These are phyloP conservation scores for Polypedilum vanderplanki DNA, from an alignment of 1,140 invertebrate species.

Conservation along the genomic window DNA sequence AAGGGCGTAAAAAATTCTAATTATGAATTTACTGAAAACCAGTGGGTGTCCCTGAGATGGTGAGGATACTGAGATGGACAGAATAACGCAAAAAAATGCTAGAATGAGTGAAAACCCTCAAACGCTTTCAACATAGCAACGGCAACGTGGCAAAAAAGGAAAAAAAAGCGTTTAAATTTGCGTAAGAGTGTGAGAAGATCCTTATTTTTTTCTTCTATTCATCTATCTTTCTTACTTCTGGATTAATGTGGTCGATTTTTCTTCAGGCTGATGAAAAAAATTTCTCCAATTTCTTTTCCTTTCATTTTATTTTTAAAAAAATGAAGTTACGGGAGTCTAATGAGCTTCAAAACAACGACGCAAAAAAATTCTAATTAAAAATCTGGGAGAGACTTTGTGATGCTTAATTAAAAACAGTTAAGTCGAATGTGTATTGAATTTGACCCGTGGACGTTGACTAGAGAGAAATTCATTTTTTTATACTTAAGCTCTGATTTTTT, in stretches of 20 bases:
- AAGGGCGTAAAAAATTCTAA: neutral
- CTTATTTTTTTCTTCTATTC: neutral
- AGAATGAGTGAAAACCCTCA: neutral
- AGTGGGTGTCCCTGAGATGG: neutral
- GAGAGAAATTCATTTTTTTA: neutral
- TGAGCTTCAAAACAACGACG: neutral
- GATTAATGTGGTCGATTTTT: conserved; percentile 18
- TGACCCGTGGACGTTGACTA: neutral
- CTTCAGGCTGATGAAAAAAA: neutral
- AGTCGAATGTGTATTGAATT: conserved; percentile 11
- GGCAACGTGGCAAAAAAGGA: neutral
- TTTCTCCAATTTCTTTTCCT: neutral
- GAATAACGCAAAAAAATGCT: neutral
- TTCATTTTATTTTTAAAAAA: neutral
- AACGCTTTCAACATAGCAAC: neutral
- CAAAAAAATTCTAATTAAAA: conserved; percentile 5
- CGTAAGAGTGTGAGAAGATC: no score
- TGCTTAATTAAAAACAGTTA: conserved; percentile 14
- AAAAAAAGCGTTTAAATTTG: neutral
- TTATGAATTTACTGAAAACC: conserved; percentile 6
- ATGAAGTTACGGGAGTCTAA: conserved; percentile 11
- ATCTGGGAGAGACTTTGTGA: conserved; percentile 16
- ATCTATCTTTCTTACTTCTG: conserved; percentile 15
- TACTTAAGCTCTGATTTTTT: neutral
- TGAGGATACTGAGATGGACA: neutral